These are phyloP conservation scores for Chondrosia reniformis DNA, from an alignment of 37 sponge, comb jelly and placozoan genomes.

Conservation along the genomic window DNA sequence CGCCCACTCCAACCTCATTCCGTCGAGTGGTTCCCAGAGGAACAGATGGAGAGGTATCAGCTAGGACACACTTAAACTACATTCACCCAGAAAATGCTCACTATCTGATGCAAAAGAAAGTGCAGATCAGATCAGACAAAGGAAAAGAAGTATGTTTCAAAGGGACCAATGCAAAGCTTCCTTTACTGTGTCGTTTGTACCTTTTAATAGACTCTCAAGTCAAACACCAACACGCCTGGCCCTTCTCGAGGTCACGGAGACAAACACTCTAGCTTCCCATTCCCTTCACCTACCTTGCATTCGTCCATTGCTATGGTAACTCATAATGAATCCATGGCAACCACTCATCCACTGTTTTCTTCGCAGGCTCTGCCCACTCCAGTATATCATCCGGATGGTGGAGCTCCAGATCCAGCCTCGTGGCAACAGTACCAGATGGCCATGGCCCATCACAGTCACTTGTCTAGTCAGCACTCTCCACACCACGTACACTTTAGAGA, in stretches of 20 bases:
- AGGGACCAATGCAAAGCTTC: too few species aligned
- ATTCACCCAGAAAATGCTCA: slow-evolving; percentile 15
- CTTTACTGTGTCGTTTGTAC: not conserved
- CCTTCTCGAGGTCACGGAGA: not conserved
- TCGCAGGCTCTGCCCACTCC: not conserved
- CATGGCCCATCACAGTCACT: too few species aligned
- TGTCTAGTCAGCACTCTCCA: too few species aligned
- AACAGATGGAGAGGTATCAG: not conserved
- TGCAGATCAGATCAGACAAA: not conserved
- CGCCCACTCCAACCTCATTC: not conserved
- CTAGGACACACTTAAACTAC: slow-evolving; percentile 7
- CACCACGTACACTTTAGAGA: too few species aligned
- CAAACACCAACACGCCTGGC: not conserved
- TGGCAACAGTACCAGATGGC: too few species aligned
- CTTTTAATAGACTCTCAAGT: not conserved
- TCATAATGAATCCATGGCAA: not conserved
- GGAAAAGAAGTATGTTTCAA: not conserved
- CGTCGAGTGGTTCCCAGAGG: not conserved
- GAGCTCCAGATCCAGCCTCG: not conserved
- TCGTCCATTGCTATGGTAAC: not conserved
- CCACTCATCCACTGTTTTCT: not conserved
- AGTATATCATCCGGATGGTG: too few species aligned
- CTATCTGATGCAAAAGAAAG: slow-evolving; percentile 7
- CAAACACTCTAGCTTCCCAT: not conserved
- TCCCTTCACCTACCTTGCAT: not conserved